Evolutionary conservation across 2,888 invertebrate genomes (phyloP).

Genomic region (Drosophila picticornis): DNA sequence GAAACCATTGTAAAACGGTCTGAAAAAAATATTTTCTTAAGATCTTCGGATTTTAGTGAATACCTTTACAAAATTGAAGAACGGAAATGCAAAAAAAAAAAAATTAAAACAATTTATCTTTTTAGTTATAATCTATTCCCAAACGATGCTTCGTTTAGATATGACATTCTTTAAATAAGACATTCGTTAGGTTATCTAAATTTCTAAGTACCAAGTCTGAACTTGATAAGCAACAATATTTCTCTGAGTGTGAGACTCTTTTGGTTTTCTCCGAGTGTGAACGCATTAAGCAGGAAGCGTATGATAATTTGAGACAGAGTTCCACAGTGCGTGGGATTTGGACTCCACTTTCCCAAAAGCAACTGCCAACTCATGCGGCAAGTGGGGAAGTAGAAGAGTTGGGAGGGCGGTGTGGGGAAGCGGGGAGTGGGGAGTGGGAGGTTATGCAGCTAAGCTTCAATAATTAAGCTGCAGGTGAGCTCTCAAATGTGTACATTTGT

Average conservation of each 20-base stretch:
- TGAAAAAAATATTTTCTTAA: not conserved
- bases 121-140: not conserved
- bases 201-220: not conserved
- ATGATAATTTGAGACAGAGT: slow-evolving; percentile 48
- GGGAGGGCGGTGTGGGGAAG: not conserved
- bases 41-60: not conserved
- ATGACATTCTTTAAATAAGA: not conserved
- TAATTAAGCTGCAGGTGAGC: slow-evolving; percentile 57
- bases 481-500: slow-evolving; percentile 1
- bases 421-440: slow-evolving; percentile 48
- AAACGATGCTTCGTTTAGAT: not conserved
- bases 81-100: not conserved
- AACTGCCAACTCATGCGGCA: slow-evolving; percentile 72
- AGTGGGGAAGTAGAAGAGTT: not conserved
- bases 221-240: not conserved
- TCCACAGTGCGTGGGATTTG: slow-evolving; percentile 66
- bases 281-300: slow-evolving; percentile 67
- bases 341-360: slow-evolving; percentile 59
- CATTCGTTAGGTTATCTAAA: not conserved
- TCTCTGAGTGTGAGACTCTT: not conserved
- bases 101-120: not conserved
- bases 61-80: not conserved
- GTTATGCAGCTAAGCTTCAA: slow-evolving; percentile 64
- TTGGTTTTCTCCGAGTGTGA: slow-evolving; percentile 12
- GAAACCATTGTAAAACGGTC: too few relatives aligned